These are phyloP conservation scores for Melitaea cinxia DNA, from an alignment of 1,140 invertebrate genomes.

Conservation along the genomic window DNA sequence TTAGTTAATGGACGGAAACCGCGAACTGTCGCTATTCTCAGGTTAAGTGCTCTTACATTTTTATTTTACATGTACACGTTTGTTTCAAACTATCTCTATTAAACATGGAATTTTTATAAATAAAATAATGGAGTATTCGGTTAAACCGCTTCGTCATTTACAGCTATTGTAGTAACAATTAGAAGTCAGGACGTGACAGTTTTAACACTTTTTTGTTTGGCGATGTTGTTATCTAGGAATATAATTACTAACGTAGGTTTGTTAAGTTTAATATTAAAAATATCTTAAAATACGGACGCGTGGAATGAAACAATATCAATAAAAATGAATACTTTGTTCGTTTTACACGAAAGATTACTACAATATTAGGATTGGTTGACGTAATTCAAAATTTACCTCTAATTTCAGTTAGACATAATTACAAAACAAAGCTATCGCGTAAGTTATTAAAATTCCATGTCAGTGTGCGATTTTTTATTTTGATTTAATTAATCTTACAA, in stretches of 20 bases:
- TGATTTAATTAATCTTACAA: background rate
- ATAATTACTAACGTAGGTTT: too few relatives aligned
- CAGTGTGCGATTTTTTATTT: too few relatives aligned
- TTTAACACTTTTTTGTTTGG: too few relatives aligned
- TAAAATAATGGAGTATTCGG: too few relatives aligned
- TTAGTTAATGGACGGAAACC: conserved; percentile 2
- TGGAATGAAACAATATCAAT: background rate
- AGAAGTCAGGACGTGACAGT: too few relatives aligned
- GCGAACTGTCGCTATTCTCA: background rate
- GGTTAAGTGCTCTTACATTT: background rate
- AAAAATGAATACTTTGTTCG: background rate
- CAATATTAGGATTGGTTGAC: background rate
- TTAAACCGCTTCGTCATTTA: too few relatives aligned
- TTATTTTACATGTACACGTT: background rate
- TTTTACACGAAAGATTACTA: background rate
- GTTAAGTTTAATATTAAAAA: too few relatives aligned
- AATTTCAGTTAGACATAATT: background rate
- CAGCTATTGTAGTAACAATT: too few relatives aligned
- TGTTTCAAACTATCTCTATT: too few relatives aligned
- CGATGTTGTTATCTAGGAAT: too few relatives aligned
- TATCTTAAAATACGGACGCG: too few relatives aligned
- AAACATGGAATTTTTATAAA: too few relatives aligned
- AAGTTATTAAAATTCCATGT: background rate
- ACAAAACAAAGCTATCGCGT: background rate
- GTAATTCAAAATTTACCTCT: background rate